Conservation (phyloP, 2,888 invertebrate genomes). For the Leptopilina syphax region DNA sequence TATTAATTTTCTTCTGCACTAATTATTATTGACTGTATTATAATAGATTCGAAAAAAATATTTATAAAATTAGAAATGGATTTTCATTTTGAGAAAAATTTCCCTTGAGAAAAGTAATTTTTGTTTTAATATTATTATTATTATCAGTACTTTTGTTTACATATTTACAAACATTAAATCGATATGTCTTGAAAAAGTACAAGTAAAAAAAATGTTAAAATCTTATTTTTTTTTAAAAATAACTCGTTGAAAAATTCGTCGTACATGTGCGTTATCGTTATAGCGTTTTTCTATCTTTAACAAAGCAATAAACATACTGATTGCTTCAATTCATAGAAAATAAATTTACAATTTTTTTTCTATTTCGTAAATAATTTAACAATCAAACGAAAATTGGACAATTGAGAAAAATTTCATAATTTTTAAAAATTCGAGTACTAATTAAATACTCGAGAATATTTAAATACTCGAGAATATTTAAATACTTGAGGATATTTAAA, state of each 20-base stretch:
- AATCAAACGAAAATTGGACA: too few species aligned
- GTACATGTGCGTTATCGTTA: constrained; percentile 9
- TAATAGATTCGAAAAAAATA: constrained; percentile 28
- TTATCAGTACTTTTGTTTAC: constrained; percentile 27
- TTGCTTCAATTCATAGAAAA: too few species aligned
- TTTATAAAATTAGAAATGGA: constrained; percentile 4
- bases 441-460: too few species aligned
- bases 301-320: neutral
- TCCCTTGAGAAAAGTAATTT: neutral
- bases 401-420: too few species aligned
- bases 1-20: constrained; percentile 15
- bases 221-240: constrained; percentile 19
- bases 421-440: too few species aligned
- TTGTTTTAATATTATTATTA: neutral
- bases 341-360: too few species aligned
- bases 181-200: neutral
- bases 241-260: neutral
- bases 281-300: neutral
- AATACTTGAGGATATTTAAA: too few species aligned
- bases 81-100: constrained; percentile 9
- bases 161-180: constrained; percentile 35
- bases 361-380: too few species aligned
- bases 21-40: constrained; percentile 21
- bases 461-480: too few species aligned
- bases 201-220: constrained; percentile 31